phyloP scores from a whole-genome alignment of 2,888 invertebrate species.

The Ichneumoninae sp. region DNA sequence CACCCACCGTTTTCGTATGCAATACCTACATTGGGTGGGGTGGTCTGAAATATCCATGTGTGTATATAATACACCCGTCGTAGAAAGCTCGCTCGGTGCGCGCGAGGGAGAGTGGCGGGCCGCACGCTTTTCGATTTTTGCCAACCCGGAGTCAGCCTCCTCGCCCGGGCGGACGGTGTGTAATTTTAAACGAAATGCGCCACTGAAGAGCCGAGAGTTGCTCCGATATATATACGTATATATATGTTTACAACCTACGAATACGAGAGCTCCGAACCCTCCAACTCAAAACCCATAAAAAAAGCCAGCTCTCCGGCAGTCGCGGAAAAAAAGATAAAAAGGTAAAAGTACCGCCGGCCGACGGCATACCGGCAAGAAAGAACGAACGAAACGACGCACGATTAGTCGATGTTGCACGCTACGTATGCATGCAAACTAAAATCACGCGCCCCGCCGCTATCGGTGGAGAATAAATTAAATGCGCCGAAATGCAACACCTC shows the following conservation, averaged over 20 bases:
- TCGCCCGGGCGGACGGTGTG: constrained; percentile 42
- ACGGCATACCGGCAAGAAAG: constrained; percentile 29
- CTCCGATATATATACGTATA: constrained; percentile 7
- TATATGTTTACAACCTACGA: constrained; percentile 14
- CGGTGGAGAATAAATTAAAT: constrained; percentile 22
- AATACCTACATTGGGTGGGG: constrained; percentile 29
- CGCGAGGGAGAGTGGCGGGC: constrained; percentile 12
- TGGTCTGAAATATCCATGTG: constrained; percentile 32
- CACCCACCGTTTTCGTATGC: constrained; percentile 46
- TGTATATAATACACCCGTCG: constrained; percentile 14
- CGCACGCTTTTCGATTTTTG: constrained; percentile 46
- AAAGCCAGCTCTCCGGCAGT: constrained; percentile 37
- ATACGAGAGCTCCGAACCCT: constrained; percentile 20
- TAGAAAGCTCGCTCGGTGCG: background rate
- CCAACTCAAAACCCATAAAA: constrained; percentile 6
- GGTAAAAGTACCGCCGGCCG: constrained; percentile 17
- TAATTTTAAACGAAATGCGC: constrained; percentile 50
- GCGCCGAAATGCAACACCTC: constrained; percentile 4
- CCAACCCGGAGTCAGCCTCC: constrained; percentile 17
- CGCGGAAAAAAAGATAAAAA: constrained; percentile 26
- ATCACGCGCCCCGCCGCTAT: background rate
- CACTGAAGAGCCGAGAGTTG: constrained; percentile 41
- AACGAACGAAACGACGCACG: constrained; percentile 22
- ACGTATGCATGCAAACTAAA: constrained; percentile 12
- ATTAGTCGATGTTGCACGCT: constrained; percentile 29